Percentiles rank a stretch among this genome's conserved stretches.
phyloP scores from a whole-genome alignment of 2,888 invertebrate genomes.

The Macrostomum cliftonense region DNA sequence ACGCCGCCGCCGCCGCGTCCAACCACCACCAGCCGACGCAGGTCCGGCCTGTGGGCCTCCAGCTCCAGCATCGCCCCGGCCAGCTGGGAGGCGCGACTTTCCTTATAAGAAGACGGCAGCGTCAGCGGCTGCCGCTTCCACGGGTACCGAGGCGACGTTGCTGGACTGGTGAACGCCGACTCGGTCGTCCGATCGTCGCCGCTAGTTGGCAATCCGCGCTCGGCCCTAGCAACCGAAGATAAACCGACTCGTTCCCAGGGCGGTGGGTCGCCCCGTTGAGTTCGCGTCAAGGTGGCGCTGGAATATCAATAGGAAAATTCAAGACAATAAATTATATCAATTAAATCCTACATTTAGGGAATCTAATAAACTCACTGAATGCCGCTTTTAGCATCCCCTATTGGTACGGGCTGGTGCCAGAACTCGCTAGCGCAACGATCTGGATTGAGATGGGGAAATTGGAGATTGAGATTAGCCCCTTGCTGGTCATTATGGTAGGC shows the following conservation, averaged over 20 bases:
- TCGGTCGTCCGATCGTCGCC: not conserved
- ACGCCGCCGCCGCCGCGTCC: constrained; percentile 13
- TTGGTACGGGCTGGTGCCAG: constrained; percentile 31
- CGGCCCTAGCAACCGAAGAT: constrained; percentile 20
- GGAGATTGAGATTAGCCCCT: too few species aligned
- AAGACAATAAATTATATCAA: not conserved
- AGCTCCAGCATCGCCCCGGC: constrained; percentile 27
- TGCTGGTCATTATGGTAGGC: too few species aligned
- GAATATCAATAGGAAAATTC: not conserved
- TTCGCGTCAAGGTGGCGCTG: constrained; percentile 32
- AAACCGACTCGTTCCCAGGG: constrained; percentile 32
- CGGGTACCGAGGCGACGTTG: constrained; percentile 20
- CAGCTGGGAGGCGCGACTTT: constrained; percentile 22
- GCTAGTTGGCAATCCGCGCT: constrained; percentile 21
- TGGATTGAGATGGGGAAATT: constrained; percentile 11
- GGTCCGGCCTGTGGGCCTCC: constrained; percentile 25
- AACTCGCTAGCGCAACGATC: constrained; percentile 37
- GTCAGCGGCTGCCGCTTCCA: constrained; percentile 23
- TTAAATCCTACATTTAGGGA: too few species aligned
- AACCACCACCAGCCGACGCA: constrained; percentile 22
- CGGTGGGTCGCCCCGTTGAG: constrained; percentile 31
- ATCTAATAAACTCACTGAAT: constrained; percentile 24
- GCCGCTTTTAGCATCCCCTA: constrained; percentile 32
- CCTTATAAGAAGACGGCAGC: not conserved
- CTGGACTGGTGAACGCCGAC: constrained; percentile 8